Percentiles rank a stretch among this genome's conserved stretches.
Conservation (phyloP, 1,140 invertebrate species). For the Brachionus plicatilis region DNA sequence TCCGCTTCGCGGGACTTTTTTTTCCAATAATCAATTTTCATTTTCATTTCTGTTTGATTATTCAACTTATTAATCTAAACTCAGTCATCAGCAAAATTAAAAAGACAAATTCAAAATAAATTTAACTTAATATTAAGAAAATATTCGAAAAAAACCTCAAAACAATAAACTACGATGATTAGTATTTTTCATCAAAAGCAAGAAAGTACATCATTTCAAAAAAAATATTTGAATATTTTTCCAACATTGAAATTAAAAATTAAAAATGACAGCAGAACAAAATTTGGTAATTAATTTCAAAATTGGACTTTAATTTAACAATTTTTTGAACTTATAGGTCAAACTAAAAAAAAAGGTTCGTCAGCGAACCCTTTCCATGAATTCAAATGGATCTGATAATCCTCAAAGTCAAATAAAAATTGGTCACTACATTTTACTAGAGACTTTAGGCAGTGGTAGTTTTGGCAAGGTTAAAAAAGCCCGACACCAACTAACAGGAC, state of each 20-base stretch:
- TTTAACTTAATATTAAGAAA: neutral
- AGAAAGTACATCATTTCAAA: neutral
- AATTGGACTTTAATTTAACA: neutral
- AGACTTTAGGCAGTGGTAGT: constrained; percentile 59
- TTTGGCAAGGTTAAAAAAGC: constrained; percentile 60
- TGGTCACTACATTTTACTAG: constrained; percentile 59
- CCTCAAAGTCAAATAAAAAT: constrained; percentile 51
- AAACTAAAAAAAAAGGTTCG: constrained; percentile 30
- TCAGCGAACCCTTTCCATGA: constrained; percentile 27
- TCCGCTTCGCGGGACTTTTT: constrained; percentile 24
- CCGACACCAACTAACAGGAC: constrained; percentile 83
- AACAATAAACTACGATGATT: neutral
- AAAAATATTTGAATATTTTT: neutral
- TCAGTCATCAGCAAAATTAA: neutral
- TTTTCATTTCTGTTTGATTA: no score
- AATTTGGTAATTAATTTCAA: neutral
- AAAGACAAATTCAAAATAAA: neutral
- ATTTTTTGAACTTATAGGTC: neutral
- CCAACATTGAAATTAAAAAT: neutral
- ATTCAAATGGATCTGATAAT: neutral
- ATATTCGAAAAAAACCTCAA: neutral
- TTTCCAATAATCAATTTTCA: neutral
- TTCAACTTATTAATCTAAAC: neutral
- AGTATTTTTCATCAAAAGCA: neutral
- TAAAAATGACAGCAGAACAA: neutral